A percentile compares a stretch with the other conserved stretches of the same genome.
phyloP scores from a whole-genome alignment of 1,140 invertebrate species.

The Euura lappo region DNA sequence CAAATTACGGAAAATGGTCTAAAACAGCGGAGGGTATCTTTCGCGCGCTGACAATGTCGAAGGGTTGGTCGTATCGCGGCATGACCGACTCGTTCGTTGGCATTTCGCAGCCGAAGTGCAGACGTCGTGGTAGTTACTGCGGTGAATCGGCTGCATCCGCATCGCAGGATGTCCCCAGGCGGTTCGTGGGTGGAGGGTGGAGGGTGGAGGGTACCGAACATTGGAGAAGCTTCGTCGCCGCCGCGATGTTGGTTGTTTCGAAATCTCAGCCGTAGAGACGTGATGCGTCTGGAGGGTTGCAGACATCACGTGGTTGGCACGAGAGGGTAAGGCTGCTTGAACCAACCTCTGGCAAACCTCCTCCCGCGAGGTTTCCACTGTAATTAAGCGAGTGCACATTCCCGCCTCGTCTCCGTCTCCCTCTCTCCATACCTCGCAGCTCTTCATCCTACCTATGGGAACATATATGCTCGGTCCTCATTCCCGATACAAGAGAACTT shows the following conservation, averaged over 20 bases:
- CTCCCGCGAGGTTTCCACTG: slow-evolving; percentile 6
- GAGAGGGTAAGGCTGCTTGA: not conserved
- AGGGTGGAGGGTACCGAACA: too few species aligned
- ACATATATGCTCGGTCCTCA: not conserved
- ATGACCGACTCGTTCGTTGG: not conserved
- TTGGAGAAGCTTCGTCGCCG: too few species aligned
- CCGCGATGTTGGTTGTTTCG: not conserved
- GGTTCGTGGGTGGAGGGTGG: not conserved
- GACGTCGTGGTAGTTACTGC: not conserved
- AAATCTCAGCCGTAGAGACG: slow-evolving; percentile 1
- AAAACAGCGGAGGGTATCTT: too few species aligned
- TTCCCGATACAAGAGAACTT: not conserved
- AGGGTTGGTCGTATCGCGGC: not conserved
- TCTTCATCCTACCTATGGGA: not conserved
- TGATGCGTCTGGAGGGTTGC: slow-evolving; percentile 3
- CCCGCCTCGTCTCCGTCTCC: not conserved
- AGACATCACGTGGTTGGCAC: slow-evolving; percentile 1
- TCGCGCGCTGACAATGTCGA: too few species aligned
- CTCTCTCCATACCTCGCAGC: not conserved
- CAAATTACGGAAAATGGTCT: too few species aligned
- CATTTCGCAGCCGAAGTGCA: not conserved
- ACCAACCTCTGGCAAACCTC: not conserved
- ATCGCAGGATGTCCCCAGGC: not conserved
- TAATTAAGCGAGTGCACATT: slow-evolving; percentile 7
- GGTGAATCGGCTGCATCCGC: not conserved